Conservation (phyloP, 2,888 invertebrate genomes). For the Drosophila fungiperda region DNA sequence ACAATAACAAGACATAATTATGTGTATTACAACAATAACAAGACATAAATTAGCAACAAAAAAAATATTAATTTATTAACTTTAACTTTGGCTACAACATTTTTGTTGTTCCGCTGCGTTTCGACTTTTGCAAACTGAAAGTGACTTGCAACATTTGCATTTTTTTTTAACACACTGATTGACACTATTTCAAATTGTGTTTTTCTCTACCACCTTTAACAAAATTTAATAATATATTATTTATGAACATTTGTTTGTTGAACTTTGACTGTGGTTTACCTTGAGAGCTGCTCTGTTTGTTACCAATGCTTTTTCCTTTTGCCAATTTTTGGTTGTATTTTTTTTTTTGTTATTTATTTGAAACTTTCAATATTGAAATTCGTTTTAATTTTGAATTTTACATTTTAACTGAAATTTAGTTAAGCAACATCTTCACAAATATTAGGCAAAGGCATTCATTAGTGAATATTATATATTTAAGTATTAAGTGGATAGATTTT, state of each 20-base stretch:
- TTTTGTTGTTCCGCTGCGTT: slow-evolving; percentile 44
- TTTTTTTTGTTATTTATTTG: slow-evolving; percentile 2
- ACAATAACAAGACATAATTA: slow-evolving; percentile 58
- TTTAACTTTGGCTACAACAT: slow-evolving; percentile 31
- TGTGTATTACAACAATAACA: slow-evolving; percentile 54
- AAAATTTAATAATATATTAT: slow-evolving; percentile 40
- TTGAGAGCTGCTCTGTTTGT: slow-evolving; percentile 39
- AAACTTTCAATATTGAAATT: slow-evolving; percentile 11
- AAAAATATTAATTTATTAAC: slow-evolving; percentile 74
- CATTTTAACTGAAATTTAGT: slow-evolving; percentile 10
- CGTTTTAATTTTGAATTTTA: slow-evolving; percentile 13
- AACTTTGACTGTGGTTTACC: slow-evolving; percentile 65
- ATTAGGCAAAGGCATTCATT: slow-evolving; percentile 9
- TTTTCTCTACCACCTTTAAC: slow-evolving; percentile 25
- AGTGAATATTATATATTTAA: neutral
- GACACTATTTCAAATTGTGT: slow-evolving; percentile 38
- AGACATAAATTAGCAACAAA: slow-evolving; percentile 68
- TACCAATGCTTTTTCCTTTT: slow-evolving; percentile 14
- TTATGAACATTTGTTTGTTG: slow-evolving; percentile 21
- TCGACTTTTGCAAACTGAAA: slow-evolving; percentile 69
- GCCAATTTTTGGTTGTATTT: neutral
- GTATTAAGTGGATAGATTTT: neutral
- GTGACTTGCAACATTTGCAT: slow-evolving; percentile 62
- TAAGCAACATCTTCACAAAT: slow-evolving; percentile 2
- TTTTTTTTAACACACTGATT: slow-evolving; percentile 20